A percentile compares a stretch with the other conserved stretches of the same genome.
phyloP scores from a whole-genome alignment of 30 jellyfish, hydroid and myxozoan species.

The Aurelia sp. region DNA sequence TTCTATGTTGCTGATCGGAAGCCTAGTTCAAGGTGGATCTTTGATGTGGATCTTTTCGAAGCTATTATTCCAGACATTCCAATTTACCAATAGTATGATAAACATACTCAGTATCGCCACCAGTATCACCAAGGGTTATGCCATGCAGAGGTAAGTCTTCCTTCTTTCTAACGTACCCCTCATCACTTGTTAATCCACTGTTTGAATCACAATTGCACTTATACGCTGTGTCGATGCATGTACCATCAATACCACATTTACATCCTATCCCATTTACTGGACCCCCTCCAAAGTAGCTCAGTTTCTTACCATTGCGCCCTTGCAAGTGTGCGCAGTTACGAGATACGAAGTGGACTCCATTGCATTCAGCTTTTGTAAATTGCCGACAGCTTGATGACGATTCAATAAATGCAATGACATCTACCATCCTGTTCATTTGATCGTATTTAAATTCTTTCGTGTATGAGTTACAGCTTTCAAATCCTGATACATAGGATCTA shows the following conservation, averaged over 20 bases:
- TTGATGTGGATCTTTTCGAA: too few species aligned
- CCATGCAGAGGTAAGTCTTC: constrained; percentile 17
- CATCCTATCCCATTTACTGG: constrained; percentile 55
- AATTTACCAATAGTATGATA: constrained; percentile 18
- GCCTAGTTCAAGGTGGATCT: too few species aligned
- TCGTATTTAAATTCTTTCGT: too few species aligned
- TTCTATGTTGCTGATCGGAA: too few species aligned
- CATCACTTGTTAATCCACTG: not conserved
- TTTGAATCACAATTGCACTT: constrained; percentile 43
- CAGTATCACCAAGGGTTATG: constrained; percentile 16
- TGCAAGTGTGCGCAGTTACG: not conserved
- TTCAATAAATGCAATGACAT: too few species aligned
- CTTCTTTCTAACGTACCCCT: constrained; percentile 27
- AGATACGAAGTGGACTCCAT: too few species aligned
- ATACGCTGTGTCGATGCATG: constrained; percentile 4
- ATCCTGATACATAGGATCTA: not conserved
- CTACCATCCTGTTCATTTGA: too few species aligned
- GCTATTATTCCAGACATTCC: not conserved
- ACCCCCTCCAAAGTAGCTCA: constrained; percentile 50
- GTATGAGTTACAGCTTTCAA: too few species aligned
- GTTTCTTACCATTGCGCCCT: constrained; percentile 18
- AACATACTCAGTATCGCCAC: not conserved
- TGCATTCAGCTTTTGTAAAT: too few species aligned
- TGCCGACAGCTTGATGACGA: too few species aligned
- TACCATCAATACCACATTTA: constrained; percentile 23